Percentiles rank a stretch among this genome's conserved stretches.
Evolutionary conservation across 2,113 vertebrate species (phyloP).

Genomic region (Pteruthius melanotis): DNA sequence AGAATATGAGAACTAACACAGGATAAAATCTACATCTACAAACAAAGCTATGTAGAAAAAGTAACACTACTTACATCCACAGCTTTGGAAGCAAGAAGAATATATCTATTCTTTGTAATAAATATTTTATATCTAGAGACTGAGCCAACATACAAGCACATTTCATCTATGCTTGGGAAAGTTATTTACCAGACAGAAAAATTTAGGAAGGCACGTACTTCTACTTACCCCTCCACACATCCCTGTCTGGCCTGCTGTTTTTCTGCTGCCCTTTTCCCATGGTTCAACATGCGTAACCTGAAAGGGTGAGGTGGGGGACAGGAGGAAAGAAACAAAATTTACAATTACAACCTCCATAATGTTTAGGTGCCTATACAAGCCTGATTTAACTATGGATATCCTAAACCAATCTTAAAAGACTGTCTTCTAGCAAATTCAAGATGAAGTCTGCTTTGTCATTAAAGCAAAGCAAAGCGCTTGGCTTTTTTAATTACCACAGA

Average conservation of each 20-base stretch:
- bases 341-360: slow-evolving; percentile 34
- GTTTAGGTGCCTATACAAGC: not conserved
- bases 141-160: not conserved
- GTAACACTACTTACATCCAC: not conserved
- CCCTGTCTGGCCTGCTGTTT: slow-evolving; percentile 98
- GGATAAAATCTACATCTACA: not conserved
- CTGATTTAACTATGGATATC: not conserved
- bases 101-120: not conserved
- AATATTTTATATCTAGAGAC: not conserved
- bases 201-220: slow-evolving; percentile 95
- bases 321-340: not conserved
- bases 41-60: not conserved
- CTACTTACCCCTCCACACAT: slow-evolving; percentile 99
- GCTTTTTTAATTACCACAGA: not conserved
- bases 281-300: slow-evolving; percentile 95
- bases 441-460: not conserved
- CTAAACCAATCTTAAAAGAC: not conserved
- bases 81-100: not conserved
- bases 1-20: not conserved
- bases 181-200: slow-evolving; percentile 59
- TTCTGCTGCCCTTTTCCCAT: slow-evolving; percentile 98
- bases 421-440: not conserved
- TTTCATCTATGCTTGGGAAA: not conserved
- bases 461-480: not conserved
- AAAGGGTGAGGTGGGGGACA: not conserved